Conservation (phyloP, 2,797 vertebrate species). For the Sylvilagus floridanus region DNA sequence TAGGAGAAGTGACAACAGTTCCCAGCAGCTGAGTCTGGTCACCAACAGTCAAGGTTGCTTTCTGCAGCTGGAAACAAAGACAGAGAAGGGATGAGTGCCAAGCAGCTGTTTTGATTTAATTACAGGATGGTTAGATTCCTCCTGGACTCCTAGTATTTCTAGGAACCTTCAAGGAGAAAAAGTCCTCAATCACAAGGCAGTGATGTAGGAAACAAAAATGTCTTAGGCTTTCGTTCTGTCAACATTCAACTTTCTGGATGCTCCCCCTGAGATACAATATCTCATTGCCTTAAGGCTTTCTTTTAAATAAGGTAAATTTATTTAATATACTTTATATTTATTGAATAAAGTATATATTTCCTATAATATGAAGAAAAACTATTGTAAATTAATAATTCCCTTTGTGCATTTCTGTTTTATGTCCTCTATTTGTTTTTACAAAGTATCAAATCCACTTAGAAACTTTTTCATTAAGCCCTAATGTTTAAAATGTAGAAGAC, state of each 20-base stretch:
- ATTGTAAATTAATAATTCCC: background rate
- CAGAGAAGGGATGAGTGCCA: rapidly evolving
- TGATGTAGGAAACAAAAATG: background rate
- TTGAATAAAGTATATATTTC: background rate
- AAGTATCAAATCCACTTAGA: background rate
- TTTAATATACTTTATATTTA: no score
- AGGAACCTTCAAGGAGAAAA: background rate
- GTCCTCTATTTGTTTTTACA: background rate
- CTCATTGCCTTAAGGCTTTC: background rate
- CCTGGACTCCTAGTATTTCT: background rate
- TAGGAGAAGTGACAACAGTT: background rate
- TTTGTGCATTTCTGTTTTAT: background rate
- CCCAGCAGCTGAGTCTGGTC: background rate
- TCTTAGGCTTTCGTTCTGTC: background rate
- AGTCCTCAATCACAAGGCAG: background rate
- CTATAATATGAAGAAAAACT: background rate
- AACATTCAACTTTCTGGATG: background rate
- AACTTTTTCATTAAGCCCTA: background rate
- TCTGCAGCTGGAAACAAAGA: background rate
- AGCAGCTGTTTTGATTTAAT: background rate
- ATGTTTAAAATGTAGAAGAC: background rate
- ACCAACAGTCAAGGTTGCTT: background rate
- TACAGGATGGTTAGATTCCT: background rate
- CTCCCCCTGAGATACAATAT: background rate
- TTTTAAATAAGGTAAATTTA: background rate